These are phyloP conservation scores for Polia nebulosa DNA, from an alignment of 2,888 invertebrate genomes.

Conservation along the genomic window DNA sequence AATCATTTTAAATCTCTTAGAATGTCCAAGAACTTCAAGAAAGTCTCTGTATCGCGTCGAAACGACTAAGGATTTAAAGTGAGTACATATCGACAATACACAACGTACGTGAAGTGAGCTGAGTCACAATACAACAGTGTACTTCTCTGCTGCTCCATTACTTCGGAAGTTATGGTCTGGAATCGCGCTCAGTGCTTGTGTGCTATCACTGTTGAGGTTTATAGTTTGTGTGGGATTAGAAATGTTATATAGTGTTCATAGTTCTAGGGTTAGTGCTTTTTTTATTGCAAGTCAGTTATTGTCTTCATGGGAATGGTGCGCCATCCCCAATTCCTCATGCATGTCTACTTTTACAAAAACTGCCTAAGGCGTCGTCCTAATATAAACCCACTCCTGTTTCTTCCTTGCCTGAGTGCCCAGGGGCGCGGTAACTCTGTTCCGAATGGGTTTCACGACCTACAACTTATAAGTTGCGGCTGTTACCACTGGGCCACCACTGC, in stretches of 20 bases:
- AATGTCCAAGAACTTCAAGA: neutral
- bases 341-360: no score
- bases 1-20: no score
- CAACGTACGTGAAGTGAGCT: constrained; percentile 3
- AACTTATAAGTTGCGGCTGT: no score
- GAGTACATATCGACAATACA: neutral
- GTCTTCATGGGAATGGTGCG: neutral
- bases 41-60: neutral
- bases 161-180: constrained; percentile 20
- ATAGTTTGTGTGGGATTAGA: constrained; percentile 17
- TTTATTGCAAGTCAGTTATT: neutral
- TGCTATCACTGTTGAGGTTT: constrained; percentile 18
- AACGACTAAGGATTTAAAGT: neutral
- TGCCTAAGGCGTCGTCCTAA: no score
- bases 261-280: neutral
- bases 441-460: no score
- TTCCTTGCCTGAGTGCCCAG: no score
- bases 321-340: no score
- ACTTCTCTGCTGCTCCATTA: constrained; percentile 4
- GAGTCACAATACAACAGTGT: constrained; percentile 28
- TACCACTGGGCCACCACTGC: no score
- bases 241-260: constrained; percentile 13
- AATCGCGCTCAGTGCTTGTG: neutral
- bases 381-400: no score
- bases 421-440: no score